phyloP scores from a whole-genome alignment of 2,113 vertebrate genomes.

The Periophthalmus modestus region DNA sequence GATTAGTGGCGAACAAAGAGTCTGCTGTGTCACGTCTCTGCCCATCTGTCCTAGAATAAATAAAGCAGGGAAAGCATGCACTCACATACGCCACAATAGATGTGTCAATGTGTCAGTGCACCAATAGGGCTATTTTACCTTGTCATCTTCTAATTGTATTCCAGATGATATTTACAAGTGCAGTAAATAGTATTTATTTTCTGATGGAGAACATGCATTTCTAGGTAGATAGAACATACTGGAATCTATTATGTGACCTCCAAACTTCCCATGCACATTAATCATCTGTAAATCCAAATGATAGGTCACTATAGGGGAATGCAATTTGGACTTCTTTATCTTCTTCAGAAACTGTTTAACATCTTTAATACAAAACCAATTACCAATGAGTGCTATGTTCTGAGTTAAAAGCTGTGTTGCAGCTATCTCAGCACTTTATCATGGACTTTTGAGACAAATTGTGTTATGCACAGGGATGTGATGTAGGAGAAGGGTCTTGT shows the following conservation, averaged over 20 bases:
- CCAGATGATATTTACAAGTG: neutral
- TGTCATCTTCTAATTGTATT: neutral
- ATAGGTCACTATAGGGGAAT: neutral
- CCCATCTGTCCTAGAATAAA: too few species aligned
- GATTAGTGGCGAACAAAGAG: too few species aligned
- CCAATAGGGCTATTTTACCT: neutral
- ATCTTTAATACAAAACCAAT: slow-evolving; percentile 28
- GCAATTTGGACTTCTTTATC: neutral
- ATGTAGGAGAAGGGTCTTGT: neutral
- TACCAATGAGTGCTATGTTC: slow-evolving; percentile 16
- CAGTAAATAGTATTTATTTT: neutral
- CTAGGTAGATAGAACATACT: neutral
- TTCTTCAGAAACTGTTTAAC: slow-evolving; percentile 12
- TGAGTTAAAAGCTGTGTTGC: neutral
- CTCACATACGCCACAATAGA: neutral
- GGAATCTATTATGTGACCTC: neutral
- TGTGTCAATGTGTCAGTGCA: neutral
- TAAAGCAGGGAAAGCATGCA: neutral
- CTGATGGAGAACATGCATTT: neutral
- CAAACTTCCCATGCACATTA: neutral
- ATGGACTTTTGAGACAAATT: slow-evolving; percentile 6
- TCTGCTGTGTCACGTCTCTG: too few species aligned
- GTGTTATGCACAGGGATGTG: neutral
- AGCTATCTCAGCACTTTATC: slow-evolving; percentile 54
- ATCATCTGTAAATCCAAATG: neutral